Percentiles rank a stretch among this genome's conserved stretches.
phyloP scores from a whole-genome alignment of 2,797 vertebrate genomes.

The Coregonus sp. region DNA sequence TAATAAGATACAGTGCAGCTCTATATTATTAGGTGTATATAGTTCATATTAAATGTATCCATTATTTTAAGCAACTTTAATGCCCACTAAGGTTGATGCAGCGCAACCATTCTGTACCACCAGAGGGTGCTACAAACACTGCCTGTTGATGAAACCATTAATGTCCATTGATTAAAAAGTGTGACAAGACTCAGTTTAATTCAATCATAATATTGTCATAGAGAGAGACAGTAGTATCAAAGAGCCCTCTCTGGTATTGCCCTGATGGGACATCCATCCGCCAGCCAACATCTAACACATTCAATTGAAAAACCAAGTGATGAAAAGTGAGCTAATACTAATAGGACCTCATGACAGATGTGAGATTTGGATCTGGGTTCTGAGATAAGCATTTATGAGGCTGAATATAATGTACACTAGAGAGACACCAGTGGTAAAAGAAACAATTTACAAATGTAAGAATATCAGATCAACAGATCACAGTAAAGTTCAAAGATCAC shows the following conservation, averaged over 20 bases:
- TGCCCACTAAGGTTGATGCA: no score
- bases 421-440: conserved; percentile 44
- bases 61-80: no score
- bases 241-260: not conserved
- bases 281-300: not conserved
- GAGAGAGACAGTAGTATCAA: not conserved
- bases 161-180: not conserved
- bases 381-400: not conserved
- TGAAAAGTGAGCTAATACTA: not conserved
- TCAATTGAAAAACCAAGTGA: not conserved
- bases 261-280: not conserved
- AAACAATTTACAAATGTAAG: not conserved
- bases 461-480: conserved; percentile 27
- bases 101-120: not conserved
- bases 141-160: not conserved
- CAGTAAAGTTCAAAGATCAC: conserved; percentile 21
- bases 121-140: not conserved
- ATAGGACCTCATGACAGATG: no score
- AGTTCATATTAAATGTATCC: no score
- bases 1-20: no score
- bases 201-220: not conserved
- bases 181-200: not conserved
- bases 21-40: no score
- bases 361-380: no score
- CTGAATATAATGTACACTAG: conserved; percentile 4